Base-by-base conservation (phyloP, 2,888 invertebrate species). In the Geophilus truncorum region DNA sequence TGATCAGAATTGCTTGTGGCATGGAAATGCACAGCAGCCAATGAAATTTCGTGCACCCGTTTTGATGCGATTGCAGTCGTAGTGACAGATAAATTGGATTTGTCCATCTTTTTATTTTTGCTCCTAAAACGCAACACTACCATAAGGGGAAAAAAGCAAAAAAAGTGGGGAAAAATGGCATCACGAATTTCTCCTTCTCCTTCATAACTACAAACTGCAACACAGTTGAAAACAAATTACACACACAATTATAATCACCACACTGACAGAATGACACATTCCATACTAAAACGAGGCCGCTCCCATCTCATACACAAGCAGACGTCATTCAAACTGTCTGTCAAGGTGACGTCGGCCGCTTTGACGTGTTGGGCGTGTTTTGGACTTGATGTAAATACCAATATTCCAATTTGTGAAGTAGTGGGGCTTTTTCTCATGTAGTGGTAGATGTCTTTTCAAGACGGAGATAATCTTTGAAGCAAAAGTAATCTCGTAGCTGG, bases 31-130 rank as follows among this genome's bases (percentile, higher is more conserved):
- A 12, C 62, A 62, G 28, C 62, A 62, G 62, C 62, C 62, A 62
- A 62, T 62, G 25, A 62, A 62, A 62, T 62, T 62, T 62, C 9
- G 25, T 25, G 25, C 1, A 62, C 23, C 62, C 62, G 62, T 62
- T 62, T 62, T 62, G 62, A 62, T 62, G 62, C 62, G 62, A 62
- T 62, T 62, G 62, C 62, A 25, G 62, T 23, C 23, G 23, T 62
- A 62, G 62, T 62, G 62, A 62, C 62, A 62, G 62, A 62, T 62
- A 62, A 62, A 62, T 62, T 62, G 28, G 62, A 62, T 62, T 62
- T 62, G 62, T 62, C 25, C 62, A 62, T 62, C 62, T 62, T 62
- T 62, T 62, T 62, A 62, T 62, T 62, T n/a, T n/a, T 62, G 12
- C 25, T 28, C 25, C 62, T 28, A 62, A 62, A 62, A 62, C 25